Evolutionary conservation across 2,113 vertebrate species (phyloP).

Genomic region (Pandion haliaetus): DNA sequence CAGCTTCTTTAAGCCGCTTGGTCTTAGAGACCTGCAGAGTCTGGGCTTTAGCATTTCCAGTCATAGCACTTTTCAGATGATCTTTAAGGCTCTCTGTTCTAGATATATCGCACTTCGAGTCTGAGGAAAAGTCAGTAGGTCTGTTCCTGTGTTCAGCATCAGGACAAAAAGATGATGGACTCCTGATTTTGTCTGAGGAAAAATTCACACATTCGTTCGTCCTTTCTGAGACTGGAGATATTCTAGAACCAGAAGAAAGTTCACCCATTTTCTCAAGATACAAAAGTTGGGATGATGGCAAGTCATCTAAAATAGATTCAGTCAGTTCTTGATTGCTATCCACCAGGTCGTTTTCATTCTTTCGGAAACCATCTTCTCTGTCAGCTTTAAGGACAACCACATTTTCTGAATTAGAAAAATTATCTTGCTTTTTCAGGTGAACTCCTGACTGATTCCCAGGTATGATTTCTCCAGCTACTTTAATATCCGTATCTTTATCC

Average conservation of each 20-base stretch:
- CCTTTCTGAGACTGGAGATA: background rate
- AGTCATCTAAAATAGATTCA: conserved; percentile 63
- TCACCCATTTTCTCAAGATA: conserved; percentile 34
- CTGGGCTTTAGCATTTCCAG: conserved; percentile 83
- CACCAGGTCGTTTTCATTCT: background rate
- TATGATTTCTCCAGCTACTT: background rate
- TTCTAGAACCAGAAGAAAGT: background rate
- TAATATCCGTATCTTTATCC: background rate
- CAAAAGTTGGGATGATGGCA: conserved; percentile 81
- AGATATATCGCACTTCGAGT: background rate
- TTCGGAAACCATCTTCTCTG: background rate
- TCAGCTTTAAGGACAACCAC: background rate
- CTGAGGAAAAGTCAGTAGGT: background rate
- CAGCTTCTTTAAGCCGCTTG: conserved; percentile 79
- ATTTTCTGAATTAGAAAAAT: background rate
- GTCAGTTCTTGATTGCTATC: background rate
- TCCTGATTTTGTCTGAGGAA: background rate
- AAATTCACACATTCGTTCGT: background rate
- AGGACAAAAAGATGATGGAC: background rate
- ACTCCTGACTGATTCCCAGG: background rate
- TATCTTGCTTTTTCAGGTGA: background rate
- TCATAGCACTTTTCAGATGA: conserved; percentile 86
- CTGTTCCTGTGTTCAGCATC: background rate
- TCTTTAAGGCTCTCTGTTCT: conserved; percentile 82
- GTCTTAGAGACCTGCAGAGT: conserved; percentile 73